A percentile compares a stretch with the other conserved stretches of the same genome.
Evolutionary conservation across 1,140 invertebrate genomes (phyloP).

Genomic region (Micrasema longulum): DNA sequence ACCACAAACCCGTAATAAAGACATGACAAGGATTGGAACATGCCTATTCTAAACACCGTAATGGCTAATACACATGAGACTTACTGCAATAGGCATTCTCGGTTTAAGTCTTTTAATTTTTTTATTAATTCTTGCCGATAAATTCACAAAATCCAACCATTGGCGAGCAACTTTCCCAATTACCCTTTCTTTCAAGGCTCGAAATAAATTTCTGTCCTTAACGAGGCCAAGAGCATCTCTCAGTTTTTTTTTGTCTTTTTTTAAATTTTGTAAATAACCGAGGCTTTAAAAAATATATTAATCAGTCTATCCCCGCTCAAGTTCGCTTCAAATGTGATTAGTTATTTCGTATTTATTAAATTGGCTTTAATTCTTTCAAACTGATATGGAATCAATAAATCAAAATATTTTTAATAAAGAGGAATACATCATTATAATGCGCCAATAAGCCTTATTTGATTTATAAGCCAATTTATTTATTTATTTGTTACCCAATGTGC

Average conservation of each 20-base stretch:
- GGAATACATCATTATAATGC: no score
- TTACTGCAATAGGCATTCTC: conserved; percentile 46
- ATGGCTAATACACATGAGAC: conserved; percentile 22
- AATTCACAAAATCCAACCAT: conserved; percentile 20
- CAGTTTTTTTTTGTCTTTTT: conserved; percentile 27
- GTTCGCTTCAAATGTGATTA: conserved; percentile 13
- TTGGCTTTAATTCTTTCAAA: no score
- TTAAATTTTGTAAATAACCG: conserved; percentile 2
- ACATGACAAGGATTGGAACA: conserved; percentile 15
- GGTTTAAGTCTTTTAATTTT: conserved; percentile 46
- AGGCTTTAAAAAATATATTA: conserved; percentile 31
- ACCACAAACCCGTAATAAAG: neutral
- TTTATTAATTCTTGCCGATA: conserved; percentile 43
- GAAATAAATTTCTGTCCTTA: conserved; percentile 1
- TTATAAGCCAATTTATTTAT: no score
- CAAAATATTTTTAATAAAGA: no score
- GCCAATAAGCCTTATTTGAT: no score
- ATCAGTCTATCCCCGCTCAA: conserved; percentile 19
- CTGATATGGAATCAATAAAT: no score
- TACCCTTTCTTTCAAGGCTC: conserved; percentile 30
- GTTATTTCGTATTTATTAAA: no score
- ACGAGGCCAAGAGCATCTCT: conserved; percentile 18
- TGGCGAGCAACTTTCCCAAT: conserved; percentile 15
- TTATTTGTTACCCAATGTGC: no score
- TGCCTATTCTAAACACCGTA: conserved; percentile 18